Evolutionary conservation across 2,888 invertebrate species (phyloP).

Genomic region (Scelioninae gen. 1): DNA sequence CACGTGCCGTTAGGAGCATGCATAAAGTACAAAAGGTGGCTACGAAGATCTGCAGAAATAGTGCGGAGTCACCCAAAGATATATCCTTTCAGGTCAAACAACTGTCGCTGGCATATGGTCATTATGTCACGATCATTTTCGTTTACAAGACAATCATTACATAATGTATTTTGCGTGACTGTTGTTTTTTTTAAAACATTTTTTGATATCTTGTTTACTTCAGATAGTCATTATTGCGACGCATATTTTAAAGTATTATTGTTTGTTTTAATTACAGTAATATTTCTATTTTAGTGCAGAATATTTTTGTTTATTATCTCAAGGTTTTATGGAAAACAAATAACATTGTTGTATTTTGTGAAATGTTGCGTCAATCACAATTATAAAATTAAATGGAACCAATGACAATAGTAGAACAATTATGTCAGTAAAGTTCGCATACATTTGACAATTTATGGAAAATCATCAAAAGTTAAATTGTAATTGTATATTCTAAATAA

Average conservation of each 20-base stretch:
- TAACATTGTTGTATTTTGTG: no score
- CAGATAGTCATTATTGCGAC: slow-evolving; percentile 4
- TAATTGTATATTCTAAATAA: no score
- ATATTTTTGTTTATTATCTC: no score
- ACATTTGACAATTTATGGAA: no score
- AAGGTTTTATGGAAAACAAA: no score
- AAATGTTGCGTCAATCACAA: no score
- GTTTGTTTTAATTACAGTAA: no score
- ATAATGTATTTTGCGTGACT: slow-evolving; percentile 16
- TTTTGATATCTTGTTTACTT: slow-evolving; percentile 21
- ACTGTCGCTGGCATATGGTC: slow-evolving; percentile 50
- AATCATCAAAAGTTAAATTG: no score
- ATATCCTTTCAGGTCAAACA: slow-evolving; percentile 59
- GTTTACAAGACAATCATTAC: slow-evolving; percentile 30
- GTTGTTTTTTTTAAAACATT: slow-evolving; percentile 5
- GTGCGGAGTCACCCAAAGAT: slow-evolving; percentile 44
- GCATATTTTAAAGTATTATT: not conserved
- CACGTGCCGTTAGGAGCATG: slow-evolving; percentile 65
- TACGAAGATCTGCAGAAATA: slow-evolving; percentile 49
- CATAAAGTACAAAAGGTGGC: slow-evolving; percentile 51
- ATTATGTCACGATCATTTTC: slow-evolving; percentile 39
- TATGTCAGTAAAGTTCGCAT: no score
- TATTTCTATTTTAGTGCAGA: no score
- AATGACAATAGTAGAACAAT: no score
- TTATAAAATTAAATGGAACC: no score